Evolutionary conservation across 1,140 invertebrate genomes (phyloP).

Genomic region (Laodelphax striatellus): DNA sequence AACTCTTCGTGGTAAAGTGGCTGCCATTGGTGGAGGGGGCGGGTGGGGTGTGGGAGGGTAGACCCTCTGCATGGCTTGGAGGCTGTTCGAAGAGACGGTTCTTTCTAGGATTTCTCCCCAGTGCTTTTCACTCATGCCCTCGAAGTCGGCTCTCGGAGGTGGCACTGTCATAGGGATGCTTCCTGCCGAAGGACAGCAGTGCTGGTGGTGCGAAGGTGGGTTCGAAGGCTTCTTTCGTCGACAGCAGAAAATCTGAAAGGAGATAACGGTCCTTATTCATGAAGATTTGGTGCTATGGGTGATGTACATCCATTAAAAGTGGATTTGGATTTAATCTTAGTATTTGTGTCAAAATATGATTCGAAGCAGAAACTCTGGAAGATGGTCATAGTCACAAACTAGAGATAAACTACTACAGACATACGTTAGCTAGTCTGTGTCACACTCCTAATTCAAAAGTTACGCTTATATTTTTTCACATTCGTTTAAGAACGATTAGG

Average conservation of each 20-base stretch:
- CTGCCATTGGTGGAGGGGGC: background rate
- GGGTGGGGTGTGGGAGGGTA: background rate
- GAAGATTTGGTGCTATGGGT: no score
- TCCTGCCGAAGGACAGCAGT: conserved; percentile 6
- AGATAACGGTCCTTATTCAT: no score
- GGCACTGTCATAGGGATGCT: background rate
- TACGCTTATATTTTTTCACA: no score
- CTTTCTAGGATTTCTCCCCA: conserved; percentile 63
- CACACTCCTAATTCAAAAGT: no score
- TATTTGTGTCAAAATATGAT: no score
- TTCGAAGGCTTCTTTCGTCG: conserved; percentile 12
- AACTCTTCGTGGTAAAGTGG: background rate
- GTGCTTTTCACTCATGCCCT: conserved; percentile 60
- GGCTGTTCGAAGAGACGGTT: conserved; percentile 52
- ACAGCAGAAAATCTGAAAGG: conserved; percentile 10
- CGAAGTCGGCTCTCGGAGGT: conserved; percentile 39
- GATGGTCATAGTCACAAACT: no score
- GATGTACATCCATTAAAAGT: no score
- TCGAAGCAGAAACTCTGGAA: no score
- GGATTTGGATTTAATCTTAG: no score
- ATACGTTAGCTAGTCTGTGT: no score
- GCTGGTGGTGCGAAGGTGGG: background rate
- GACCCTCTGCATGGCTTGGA: conserved; percentile 44
- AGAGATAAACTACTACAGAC: no score
- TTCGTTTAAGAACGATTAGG: no score